Evolutionary conservation across 2,888 invertebrate genomes (phyloP).

Genomic region (Eulithis testata): DNA sequence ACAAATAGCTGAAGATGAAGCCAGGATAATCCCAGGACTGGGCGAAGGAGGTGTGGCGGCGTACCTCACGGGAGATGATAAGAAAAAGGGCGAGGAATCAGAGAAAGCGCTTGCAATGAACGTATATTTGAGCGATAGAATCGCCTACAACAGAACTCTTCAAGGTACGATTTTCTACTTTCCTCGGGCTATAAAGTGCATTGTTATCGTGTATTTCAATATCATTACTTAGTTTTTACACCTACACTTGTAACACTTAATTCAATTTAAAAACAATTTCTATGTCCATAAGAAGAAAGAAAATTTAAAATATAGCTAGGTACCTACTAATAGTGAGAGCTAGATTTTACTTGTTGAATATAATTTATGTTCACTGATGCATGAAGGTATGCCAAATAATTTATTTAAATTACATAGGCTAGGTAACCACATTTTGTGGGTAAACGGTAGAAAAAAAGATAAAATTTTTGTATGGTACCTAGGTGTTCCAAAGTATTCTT

Average conservation of each 20-base stretch:
- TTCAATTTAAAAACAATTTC: no score
- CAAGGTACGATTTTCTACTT: conserved; percentile 68
- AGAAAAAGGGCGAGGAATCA: conserved; percentile 87
- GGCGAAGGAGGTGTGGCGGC: conserved; percentile 90
- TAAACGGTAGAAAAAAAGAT: no score
- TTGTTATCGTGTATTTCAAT: neutral
- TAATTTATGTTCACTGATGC: neutral
- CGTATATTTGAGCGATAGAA: conserved; percentile 93
- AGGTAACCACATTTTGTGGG: no score
- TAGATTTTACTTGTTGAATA: neutral
- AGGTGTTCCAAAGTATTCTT: no score
- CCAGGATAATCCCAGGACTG: conserved; percentile 87
- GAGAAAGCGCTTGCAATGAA: conserved; percentile 95
- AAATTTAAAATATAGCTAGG: no score
- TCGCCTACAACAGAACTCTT: conserved; percentile 92
- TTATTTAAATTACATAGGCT: neutral
- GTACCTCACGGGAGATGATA: conserved; percentile 86
- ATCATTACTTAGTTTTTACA: no score
- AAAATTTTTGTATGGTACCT: no score
- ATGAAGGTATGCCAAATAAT: neutral
- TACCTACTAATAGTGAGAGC: neutral
- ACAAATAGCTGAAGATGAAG: conserved; percentile 86
- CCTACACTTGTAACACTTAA: no score
- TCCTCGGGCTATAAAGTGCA: neutral
- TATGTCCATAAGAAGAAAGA: no score